Evolutionary conservation across 1,140 invertebrate species (phyloP).

Genomic region (Micrasema longulum): DNA sequence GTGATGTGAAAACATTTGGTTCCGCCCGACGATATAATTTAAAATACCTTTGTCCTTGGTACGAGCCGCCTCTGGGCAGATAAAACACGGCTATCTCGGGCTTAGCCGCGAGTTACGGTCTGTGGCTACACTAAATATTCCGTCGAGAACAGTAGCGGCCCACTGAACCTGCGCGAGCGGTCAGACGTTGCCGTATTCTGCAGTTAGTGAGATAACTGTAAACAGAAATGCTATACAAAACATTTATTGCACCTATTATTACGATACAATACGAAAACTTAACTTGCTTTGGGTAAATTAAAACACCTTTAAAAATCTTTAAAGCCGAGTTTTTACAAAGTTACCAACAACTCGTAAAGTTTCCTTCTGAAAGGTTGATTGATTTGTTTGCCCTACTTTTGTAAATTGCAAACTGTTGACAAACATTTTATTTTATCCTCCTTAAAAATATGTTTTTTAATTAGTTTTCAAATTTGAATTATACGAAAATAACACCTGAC

Average conservation of each 20-base stretch:
- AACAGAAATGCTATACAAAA: background rate
- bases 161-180: constrained; percentile 4
- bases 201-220: constrained; percentile 24
- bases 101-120: constrained; percentile 33
- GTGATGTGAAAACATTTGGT: background rate
- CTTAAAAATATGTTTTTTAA: background rate
- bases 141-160: constrained; percentile 8
- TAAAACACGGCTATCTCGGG: constrained; percentile 36
- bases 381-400: too few relatives aligned
- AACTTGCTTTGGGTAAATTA: too few relatives aligned
- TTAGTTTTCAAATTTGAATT: background rate
- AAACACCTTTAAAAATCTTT: too few relatives aligned
- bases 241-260: background rate
- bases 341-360: too few relatives aligned
- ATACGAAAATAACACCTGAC: too few relatives aligned
- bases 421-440: background rate
- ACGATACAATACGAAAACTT: too few relatives aligned
- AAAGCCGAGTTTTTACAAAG: too few relatives aligned
- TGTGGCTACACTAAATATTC: constrained; percentile 32
- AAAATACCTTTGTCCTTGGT: constrained; percentile 12
- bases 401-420: background rate
- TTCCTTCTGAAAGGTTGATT: too few relatives aligned
- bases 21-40: background rate
- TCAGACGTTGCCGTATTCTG: constrained; percentile 23
- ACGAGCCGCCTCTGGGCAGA: constrained; percentile 22